phyloP scores from a whole-genome alignment of 2,113 vertebrate genomes.

The Montifringilla adamsi region DNA sequence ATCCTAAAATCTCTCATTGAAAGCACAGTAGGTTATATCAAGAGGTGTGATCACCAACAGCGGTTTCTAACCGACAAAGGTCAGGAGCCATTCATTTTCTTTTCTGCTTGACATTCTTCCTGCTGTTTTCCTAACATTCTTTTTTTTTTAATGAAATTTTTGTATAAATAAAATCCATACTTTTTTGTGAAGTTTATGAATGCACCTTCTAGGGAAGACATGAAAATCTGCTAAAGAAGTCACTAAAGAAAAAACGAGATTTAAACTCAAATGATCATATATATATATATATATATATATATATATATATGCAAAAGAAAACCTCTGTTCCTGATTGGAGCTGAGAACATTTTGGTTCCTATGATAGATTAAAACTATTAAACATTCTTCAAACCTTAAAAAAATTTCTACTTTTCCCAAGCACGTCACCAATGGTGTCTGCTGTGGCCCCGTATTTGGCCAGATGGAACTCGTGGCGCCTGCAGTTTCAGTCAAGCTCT shows the following conservation, averaged over 20 bases:
- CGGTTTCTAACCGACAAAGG: neutral
- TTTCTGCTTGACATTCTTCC: neutral
- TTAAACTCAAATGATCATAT: neutral
- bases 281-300: too few relatives aligned
- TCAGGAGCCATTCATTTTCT: neutral
- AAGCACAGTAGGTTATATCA: neutral
- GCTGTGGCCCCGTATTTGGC: neutral
- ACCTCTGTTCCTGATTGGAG: neutral
- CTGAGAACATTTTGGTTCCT: neutral
- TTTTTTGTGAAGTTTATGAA: neutral
- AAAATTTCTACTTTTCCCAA: neutral
- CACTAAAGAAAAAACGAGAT: neutral
- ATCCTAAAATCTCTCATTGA: constrained; percentile 11
- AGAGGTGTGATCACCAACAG: neutral
- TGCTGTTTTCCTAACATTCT: neutral
- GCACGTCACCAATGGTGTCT: neutral
- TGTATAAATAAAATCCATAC: neutral
- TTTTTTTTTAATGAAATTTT: neutral
- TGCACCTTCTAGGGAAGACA: neutral
- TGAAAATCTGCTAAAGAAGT: neutral
- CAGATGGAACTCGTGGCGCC: rapidly evolving
- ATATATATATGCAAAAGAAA: neutral
- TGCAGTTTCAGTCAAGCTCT: neutral
- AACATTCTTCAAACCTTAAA: neutral
- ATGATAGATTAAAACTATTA: neutral